Evolutionary conservation across 2,888 invertebrate species (phyloP).

Genomic region (Anorthoa munda): DNA sequence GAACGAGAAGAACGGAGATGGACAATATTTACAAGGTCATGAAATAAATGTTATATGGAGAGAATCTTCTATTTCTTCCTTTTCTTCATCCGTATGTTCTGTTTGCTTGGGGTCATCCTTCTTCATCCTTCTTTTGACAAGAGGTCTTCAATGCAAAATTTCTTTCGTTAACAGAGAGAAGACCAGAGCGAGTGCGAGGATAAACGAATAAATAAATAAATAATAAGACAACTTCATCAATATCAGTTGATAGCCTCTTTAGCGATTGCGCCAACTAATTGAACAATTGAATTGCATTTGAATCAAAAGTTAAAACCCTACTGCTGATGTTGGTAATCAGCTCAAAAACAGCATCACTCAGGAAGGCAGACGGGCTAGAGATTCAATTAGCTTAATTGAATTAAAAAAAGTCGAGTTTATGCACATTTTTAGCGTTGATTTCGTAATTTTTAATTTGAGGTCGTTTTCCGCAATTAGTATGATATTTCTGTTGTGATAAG

Average conservation of each 20-base stretch:
- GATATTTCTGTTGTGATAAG: constrained; percentile 10
- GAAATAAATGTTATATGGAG: no score
- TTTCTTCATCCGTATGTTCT: no score
- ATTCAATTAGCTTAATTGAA: constrained; percentile 46
- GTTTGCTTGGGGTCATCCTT: no score
- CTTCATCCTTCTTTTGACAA: no score
- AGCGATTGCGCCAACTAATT: neutral
- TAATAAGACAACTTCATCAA: neutral
- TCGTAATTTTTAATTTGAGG: constrained; percentile 38
- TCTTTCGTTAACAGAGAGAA: no score
- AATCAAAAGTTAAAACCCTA: constrained; percentile 2
- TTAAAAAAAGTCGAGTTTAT: constrained; percentile 37
- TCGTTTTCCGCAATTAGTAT: constrained; percentile 11
- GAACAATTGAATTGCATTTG: no score
- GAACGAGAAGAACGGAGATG: no score
- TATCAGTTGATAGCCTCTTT: neutral
- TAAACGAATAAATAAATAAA: no score
- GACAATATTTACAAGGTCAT: no score
- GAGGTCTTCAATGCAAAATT: no score
- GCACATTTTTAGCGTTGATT: constrained; percentile 46
- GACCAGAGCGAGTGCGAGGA: no score
- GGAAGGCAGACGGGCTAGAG: constrained; percentile 18
- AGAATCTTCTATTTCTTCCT: no score
- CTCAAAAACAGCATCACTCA: constrained; percentile 19
- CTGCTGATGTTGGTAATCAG: constrained; percentile 19